Conservation (phyloP, 2,797 vertebrate species). For the Lacerta viridis region DNA sequence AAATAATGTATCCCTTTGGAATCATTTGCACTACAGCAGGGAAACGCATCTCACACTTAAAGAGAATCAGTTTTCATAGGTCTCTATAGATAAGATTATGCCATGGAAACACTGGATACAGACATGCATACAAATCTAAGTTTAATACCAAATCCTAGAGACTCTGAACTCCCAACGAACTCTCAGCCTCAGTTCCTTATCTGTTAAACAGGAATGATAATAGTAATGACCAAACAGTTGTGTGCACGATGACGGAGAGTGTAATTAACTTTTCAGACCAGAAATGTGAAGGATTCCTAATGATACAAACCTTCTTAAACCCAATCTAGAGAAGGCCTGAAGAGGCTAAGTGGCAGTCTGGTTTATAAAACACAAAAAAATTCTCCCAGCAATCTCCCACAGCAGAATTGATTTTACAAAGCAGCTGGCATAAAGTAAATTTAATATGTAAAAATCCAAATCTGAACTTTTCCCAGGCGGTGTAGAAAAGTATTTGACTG, state of each 20-base stretch:
- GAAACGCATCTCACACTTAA: too few relatives aligned
- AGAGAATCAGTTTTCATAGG: too few relatives aligned
- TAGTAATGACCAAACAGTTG: neutral
- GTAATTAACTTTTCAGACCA: neutral
- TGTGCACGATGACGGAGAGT: too few relatives aligned
- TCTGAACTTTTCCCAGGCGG: neutral
- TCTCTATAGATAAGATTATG: neutral
- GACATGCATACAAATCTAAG: neutral
- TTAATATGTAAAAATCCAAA: neutral
- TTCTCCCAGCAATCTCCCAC: neutral
- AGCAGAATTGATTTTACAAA: neutral
- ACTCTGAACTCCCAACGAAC: too few relatives aligned
- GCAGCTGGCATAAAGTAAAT: neutral
- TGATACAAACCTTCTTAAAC: neutral
- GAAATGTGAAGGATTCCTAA: constrained; percentile 3
- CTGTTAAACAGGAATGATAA: neutral
- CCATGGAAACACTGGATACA: neutral
- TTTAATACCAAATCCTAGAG: neutral
- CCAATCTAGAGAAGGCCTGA: neutral
- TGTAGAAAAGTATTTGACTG: constrained; percentile 19
- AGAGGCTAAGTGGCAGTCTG: neutral
- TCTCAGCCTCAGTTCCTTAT: neutral
- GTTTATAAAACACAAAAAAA: rapidly evolving
- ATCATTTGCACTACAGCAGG: too few relatives aligned
- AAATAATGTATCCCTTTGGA: too few relatives aligned